phyloP scores from a whole-genome alignment of 2,113 vertebrate genomes.

The Henicopernis longicauda region DNA sequence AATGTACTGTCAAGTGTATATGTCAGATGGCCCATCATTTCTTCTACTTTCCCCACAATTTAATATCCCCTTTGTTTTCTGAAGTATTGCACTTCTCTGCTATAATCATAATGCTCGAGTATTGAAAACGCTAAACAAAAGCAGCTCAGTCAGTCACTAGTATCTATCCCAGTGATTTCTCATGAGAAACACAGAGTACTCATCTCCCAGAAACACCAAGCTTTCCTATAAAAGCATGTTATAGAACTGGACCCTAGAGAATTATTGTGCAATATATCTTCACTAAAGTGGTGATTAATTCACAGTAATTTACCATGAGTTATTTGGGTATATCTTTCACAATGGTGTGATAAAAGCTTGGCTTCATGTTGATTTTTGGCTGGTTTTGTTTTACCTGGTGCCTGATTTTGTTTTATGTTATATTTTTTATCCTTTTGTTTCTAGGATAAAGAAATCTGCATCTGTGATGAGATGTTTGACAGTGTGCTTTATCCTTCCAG shows the following conservation, averaged over 20 bases:
- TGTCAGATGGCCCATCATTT: neutral
- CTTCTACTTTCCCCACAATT: neutral
- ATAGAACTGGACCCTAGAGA: neutral
- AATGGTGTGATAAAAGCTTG: neutral
- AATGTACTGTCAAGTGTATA: neutral
- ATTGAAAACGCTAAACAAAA: neutral
- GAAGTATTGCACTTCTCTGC: neutral
- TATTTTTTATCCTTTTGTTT: neutral
- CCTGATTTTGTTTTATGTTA: neutral
- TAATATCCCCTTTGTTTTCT: neutral
- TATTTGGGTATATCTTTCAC: neutral
- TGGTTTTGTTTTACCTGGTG: neutral
- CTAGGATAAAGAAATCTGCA: neutral
- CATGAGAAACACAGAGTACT: neutral
- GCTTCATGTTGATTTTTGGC: neutral
- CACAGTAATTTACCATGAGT: neutral
- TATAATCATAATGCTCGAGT: neutral
- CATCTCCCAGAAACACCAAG: neutral
- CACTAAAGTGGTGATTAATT: constrained; percentile 25
- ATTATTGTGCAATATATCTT: neutral
- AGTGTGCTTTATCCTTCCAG: neutral
- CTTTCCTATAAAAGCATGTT: neutral
- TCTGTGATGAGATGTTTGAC: neutral
- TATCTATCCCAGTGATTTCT: neutral
- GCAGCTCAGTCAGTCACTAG: neutral